Evolutionary conservation across 1,140 invertebrate species (phyloP), one percentile per base, ranked within the genome.

Genomic region (Mycetomoellerius zeteki): DNA sequence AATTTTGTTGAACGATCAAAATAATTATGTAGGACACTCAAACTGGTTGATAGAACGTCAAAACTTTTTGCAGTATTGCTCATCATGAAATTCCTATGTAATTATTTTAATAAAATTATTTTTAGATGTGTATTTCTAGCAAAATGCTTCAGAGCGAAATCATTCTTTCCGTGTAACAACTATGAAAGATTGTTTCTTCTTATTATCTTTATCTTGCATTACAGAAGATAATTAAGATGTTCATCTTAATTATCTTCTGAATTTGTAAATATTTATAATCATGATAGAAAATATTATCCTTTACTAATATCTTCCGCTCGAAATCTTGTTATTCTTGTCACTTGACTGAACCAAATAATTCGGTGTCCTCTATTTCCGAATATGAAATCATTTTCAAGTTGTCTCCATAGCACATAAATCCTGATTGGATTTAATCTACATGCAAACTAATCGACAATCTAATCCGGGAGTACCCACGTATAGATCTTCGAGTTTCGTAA

Each of bases 241-340:
- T n/a, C 5, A 16, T 37, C 21, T 10, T 10, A n/a, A n/a, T 81
- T 67, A 67, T 24, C 14, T 37, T n/a, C 33, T 56, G 14, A 33
- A 81, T 71, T 24, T 8, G 10, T 81, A 56, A 71, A 81, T 69
- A 81, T 71, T 81, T 43, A n/a, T 69, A 71, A 71, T 12, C 64
- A 52, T 8, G 5, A 37, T 12, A 24, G 3, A n/a, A 56, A 69
- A 16, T n/a, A 4, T 14, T 21, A 58, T 71, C 21, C 5, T n/a
- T 19, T 6, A 2, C 2, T 0, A 14, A 43, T n/a, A 27, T n/a
- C n/a, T 37, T 7, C 19, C 16, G 54, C 16, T 73, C 19, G 37
- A 54, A 21, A 30, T 8, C 21, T 73, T 16, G n/a, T 62, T 21
- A 67, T 33, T 47, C 27, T 27, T n/a, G 7, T 14, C 27, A 47